These are phyloP conservation scores for Hipparchia sbordonii DNA, from an alignment of 2,888 invertebrate genomes.

Conservation along the genomic window DNA sequence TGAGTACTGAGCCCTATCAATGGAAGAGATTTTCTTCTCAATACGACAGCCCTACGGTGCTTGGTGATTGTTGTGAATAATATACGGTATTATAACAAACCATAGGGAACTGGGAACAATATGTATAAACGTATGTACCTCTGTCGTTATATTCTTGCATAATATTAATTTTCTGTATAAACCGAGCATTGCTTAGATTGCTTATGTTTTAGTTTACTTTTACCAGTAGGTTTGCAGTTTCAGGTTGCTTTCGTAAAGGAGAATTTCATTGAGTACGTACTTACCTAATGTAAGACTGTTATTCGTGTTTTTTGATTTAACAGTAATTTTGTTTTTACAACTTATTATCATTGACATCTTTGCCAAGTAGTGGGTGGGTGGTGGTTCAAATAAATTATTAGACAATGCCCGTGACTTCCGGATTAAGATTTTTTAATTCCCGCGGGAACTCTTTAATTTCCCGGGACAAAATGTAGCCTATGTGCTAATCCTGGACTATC, in stretches of 20 bases:
- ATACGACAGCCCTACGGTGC: constrained; percentile 1
- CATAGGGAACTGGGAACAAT: constrained; percentile 31
- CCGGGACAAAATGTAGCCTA: too few species aligned
- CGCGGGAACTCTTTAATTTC: too few species aligned
- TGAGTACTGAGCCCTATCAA: too few species aligned
- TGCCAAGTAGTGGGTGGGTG: too few species aligned
- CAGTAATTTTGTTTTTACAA: too few species aligned
- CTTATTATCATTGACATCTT: too few species aligned
- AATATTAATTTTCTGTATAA: constrained; percentile 24
- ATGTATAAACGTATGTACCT: constrained; percentile 25
- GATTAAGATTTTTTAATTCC: too few species aligned
- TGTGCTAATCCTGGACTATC: too few species aligned
- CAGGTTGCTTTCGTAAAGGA: not conserved
- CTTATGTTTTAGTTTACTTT: constrained; percentile 9
- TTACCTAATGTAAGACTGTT: too few species aligned
- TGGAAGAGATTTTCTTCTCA: not conserved
- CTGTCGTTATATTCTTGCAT: constrained; percentile 23
- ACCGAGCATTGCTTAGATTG: constrained; percentile 1
- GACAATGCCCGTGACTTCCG: too few species aligned
- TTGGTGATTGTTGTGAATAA: constrained; percentile 42
- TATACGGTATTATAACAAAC: constrained; percentile 32
- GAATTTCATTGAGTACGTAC: not conserved
- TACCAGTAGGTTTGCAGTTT: not conserved
- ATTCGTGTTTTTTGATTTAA: too few species aligned
- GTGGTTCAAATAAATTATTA: too few species aligned